phyloP scores from a whole-genome alignment of 2,888 invertebrate genomes.

The Agrenia bidenticulata region DNA sequence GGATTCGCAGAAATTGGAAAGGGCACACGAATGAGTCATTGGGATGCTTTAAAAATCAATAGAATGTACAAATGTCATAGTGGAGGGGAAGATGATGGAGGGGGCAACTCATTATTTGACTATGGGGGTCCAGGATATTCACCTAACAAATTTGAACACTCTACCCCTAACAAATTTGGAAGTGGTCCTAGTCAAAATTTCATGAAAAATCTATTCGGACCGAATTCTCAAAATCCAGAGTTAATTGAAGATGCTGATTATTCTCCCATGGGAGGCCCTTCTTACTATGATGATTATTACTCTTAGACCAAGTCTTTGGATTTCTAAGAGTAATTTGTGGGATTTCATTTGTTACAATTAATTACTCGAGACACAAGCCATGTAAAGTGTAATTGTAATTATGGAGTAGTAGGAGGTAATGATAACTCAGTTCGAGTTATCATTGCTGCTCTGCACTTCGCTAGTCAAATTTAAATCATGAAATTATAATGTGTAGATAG shows the following conservation, averaged over 20 bases:
- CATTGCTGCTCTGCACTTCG: too few species aligned
- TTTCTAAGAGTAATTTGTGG: neutral
- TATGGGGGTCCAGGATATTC: neutral
- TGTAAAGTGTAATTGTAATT: too few species aligned
- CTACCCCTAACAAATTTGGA: neutral
- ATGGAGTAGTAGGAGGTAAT: too few species aligned
- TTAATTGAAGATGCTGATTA: slow-evolving; percentile 6
- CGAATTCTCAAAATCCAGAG: neutral
- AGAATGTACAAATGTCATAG: slow-evolving; percentile 34
- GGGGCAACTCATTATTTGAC: slow-evolving; percentile 10
- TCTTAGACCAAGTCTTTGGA: neutral
- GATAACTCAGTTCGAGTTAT: too few species aligned
- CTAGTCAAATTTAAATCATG: too few species aligned
- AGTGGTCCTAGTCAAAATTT: slow-evolving; percentile 5
- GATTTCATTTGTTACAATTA: too few species aligned
- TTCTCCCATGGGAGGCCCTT: neutral
- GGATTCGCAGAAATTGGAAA: slow-evolving; percentile 26
- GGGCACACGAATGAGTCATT: slow-evolving; percentile 34
- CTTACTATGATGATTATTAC: neutral
- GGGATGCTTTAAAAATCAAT: slow-evolving; percentile 39
- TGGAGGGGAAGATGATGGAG: slow-evolving; percentile 16
- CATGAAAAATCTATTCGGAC: slow-evolving; percentile 11
- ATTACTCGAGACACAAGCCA: too few species aligned
- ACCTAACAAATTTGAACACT: neutral
- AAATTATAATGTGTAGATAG: too few species aligned